These are phyloP conservation scores for Notospermus geniculatus DNA, from an alignment of 1,140 invertebrate genomes.

Conservation along the genomic window DNA sequence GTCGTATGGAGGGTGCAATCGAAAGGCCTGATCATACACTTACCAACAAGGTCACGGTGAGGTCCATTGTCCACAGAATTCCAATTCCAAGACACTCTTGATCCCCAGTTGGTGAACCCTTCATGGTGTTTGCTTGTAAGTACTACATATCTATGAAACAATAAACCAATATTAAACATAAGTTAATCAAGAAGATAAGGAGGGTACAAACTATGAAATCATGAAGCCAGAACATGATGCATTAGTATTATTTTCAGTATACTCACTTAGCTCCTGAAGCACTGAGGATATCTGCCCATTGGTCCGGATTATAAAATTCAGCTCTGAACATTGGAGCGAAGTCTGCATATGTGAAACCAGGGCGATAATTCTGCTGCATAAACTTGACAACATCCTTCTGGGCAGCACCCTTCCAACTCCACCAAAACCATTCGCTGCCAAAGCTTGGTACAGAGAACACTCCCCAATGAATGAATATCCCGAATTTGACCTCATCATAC, in stretches of 20 bases:
- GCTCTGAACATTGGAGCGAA: slow-evolving; percentile 39
- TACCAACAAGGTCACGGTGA: slow-evolving; percentile 48
- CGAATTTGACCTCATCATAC: slow-evolving; percentile 53
- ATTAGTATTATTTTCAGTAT: too few relatives aligned
- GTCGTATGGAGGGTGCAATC: too few relatives aligned
- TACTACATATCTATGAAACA: slow-evolving; percentile 53
- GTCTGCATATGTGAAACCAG: slow-evolving; percentile 42
- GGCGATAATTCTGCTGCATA: slow-evolving; percentile 40
- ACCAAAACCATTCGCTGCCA: slow-evolving; percentile 35
- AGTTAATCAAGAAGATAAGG: too few relatives aligned
- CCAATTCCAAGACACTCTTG: slow-evolving; percentile 48
- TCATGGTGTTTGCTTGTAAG: slow-evolving; percentile 52
- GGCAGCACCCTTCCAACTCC: slow-evolving; percentile 34
- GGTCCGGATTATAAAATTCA: slow-evolving; percentile 34
- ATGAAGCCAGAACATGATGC: too few relatives aligned
- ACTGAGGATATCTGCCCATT: slow-evolving; percentile 35
- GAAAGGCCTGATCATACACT: slow-evolving; percentile 12
- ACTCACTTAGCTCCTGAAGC: slow-evolving; percentile 37
- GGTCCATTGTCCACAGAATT: slow-evolving; percentile 51
- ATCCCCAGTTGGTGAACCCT: slow-evolving; percentile 49
- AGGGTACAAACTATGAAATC: too few relatives aligned
- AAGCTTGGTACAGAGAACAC: slow-evolving; percentile 46
- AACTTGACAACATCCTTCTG: slow-evolving; percentile 22
- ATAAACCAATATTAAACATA: too few relatives aligned
- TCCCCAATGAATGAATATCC: slow-evolving; percentile 55